Base-by-base conservation (phyloP, 2,797 vertebrate genomes). In the Manis javanica region DNA sequence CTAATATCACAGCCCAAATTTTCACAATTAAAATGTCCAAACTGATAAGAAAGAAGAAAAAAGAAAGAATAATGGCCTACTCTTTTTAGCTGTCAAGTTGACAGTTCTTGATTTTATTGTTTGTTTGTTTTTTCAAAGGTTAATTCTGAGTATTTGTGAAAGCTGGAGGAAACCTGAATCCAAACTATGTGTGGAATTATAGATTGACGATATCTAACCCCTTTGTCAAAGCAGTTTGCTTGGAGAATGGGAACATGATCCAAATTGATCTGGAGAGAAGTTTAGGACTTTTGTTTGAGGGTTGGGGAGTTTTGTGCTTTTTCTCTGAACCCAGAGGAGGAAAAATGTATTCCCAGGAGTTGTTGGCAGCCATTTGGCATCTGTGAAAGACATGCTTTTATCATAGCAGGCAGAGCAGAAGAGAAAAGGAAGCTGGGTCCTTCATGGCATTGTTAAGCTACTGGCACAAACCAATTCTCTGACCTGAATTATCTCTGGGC, bases 21-120 rank as follows among this genome's bases (percentile, higher is more conserved):
- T 71, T 87, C 3, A 91, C 18, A 34, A 79, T 55, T 84, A 53
- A 91, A n/a, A 51, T 63, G 46, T 37, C 64, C 61, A 83, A 86
- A 77, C 4, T 34, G 11, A 77, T 51, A 61, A 53, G 12, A 74
- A 57, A 23, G 26, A 59, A 69, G 46, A 15, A 29, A 49, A 24
- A 49, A 61, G 19, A 9, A 49, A 53, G 57, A 37, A 64, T 59
- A 69, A 46, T 31, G n/a, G 29, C 26, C 5, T 86, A n/a, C 19
- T 86, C 31, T 51, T 71, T 81, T 89, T 57, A 57, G 9, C 34
- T 42, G 7, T 74, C 37, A 29, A 19, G 3, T 63, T 79, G 24
- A 46, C 63, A 59, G 34, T 16, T 90, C 81, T 92, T 71, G 57
- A 46, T 88, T 85, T 81, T 85, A 82, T 75, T 87, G 6, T 90